Conservation (phyloP, 2,113 vertebrate genomes). For the Danio rerio region DNA sequence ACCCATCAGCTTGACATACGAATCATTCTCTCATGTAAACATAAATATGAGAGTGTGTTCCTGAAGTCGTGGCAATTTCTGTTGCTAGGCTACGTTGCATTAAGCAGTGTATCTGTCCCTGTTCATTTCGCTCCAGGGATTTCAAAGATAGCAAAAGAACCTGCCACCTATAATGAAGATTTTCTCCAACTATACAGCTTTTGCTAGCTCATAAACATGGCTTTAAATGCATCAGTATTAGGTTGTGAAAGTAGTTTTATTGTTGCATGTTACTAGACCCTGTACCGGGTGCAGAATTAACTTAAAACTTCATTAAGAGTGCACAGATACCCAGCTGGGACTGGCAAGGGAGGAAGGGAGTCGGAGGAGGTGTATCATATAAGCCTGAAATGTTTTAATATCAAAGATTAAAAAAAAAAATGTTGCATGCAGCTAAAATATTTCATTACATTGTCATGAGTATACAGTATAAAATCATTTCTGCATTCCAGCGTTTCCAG, state of each 20-base stretch:
- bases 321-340: neutral
- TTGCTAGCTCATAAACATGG: constrained; percentile 36
- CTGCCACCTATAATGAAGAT: constrained; percentile 55
- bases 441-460: neutral
- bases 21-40: constrained; percentile 84
- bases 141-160: constrained; percentile 77
- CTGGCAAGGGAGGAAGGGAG: constrained; percentile 17
- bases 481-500: no score
- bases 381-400: constrained; percentile 10
- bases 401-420: constrained; percentile 4
- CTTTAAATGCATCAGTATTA: constrained; percentile 40
- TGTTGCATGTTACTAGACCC: constrained; percentile 26
- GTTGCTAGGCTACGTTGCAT: constrained; percentile 84
- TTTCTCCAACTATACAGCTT: neutral
- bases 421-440: constrained; percentile 8
- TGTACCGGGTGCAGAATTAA: neutral
- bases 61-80: constrained; percentile 77
- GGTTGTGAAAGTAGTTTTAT: constrained; percentile 10
- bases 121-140: constrained; percentile 81
- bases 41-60: constrained; percentile 83
- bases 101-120: constrained; percentile 80
- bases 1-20: constrained; percentile 82
- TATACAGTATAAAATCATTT: neutral
- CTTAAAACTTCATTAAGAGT: constrained; percentile 34
- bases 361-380: constrained; percentile 8